phyloP scores from a whole-genome alignment of 2,888 invertebrate genomes.

The Lasioglossum lativentre region DNA sequence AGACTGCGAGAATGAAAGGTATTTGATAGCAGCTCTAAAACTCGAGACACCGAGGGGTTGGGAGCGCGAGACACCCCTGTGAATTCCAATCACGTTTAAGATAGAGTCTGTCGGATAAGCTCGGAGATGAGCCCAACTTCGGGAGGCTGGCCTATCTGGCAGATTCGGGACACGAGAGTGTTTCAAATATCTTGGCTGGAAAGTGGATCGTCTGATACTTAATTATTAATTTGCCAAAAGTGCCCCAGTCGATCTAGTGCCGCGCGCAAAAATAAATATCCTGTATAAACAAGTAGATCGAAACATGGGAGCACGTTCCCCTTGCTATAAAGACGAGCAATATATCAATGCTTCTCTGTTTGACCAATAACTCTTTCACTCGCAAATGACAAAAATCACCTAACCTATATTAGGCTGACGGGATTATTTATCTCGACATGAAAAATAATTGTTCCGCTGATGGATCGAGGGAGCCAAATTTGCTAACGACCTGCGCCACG shows the following conservation, averaged over 20 bases:
- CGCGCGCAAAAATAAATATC: no score
- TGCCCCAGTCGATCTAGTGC: not conserved
- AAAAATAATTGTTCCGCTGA: not conserved
- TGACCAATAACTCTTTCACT: no score
- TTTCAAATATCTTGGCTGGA: not conserved
- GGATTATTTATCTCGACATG: not conserved
- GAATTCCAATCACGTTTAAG: slow-evolving; percentile 12
- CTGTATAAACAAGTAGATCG: not conserved
- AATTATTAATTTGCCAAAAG: not conserved
- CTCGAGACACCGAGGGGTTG: not conserved
- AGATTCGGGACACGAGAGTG: not conserved
- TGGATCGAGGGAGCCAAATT: not conserved
- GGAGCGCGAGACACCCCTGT: not conserved
- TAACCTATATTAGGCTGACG: not conserved
- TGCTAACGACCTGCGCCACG: not conserved
- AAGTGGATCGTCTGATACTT: not conserved
- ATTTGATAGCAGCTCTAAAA: not conserved
- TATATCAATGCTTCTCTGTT: no score
- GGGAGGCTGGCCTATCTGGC: not conserved
- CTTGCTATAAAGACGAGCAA: no score
- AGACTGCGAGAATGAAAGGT: not conserved
- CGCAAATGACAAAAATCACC: not conserved
- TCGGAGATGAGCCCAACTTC: not conserved
- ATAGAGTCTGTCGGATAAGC: not conserved
- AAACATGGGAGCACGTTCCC: not conserved